Base-by-base conservation (phyloP, 2,113 vertebrate genomes). In the Notothenia coriiceps region DNA sequence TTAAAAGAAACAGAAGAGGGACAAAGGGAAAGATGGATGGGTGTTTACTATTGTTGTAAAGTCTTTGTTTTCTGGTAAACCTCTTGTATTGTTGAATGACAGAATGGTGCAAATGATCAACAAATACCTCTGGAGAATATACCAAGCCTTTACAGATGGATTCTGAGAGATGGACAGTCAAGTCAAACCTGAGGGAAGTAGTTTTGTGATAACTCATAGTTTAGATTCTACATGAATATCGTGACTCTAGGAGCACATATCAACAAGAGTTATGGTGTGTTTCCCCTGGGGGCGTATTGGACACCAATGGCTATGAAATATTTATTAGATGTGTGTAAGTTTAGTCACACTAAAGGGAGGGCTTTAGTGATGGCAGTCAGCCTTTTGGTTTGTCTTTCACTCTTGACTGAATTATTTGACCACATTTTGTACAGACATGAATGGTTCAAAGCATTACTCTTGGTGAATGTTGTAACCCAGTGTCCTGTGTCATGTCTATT, bases 41-140 rank as follows among this genome's bases (percentile, higher is more conserved):
- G 51, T 73, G 65, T 44, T 17, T 64, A 73, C 71, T 82, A 47
- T 71, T 84, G 72, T 86, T 85, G 5, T 87, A 59, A 88, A 83
- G 82, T 66, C 46, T 82, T 69, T 79, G 70, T 74, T 70, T 76
- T 74, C 65, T 70, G 64, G 80, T 87, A 78, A 80, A 82, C 69
- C 66, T 67, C 68, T 84, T 57, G 60, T 81, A 62, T 73, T 74
- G 65, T 59, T 87, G 85, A 84, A 70, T 91, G 88, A 87, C 86
- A 91, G 88, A 90, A 90, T 90, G 85, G 86, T 91, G 90, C 74
- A 86, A 81, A 51, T 83, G 84, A 88, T 89, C 86, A 85, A 77
- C 85, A 85, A 70, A 88, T 68, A 70, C 60, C 85, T 72, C 67
- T 15, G 15, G 75, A 79, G 80, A 82, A 75, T 80, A 82, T 3